Evolutionary conservation across 2,888 invertebrate genomes (phyloP), one percentile per base, ranked within the genome.

Genomic region (Heteropelma amictum): DNA sequence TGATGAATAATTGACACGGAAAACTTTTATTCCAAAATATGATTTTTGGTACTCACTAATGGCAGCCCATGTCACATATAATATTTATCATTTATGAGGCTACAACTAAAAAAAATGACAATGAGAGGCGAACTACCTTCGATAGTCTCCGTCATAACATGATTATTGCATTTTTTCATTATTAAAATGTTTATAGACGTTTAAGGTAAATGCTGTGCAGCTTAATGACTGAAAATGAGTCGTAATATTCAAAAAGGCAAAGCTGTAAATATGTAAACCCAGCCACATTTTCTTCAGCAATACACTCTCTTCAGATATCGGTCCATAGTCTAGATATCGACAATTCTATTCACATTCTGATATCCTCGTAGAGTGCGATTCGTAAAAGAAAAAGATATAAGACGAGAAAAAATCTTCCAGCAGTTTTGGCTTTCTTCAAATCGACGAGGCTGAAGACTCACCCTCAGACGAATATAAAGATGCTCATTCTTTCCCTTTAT

Each of bases 391-490:
- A 12, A 28, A 35, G 17, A 65, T 65, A 14, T 42, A 14, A 33
- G 10, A 56, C 42, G 21, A 61, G 12, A 42, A 51, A 53, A 49
- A 68, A 23, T 12, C 3, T 26, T 26, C 8, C 10, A 23, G 53
- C 33, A 7, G 33, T 35, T 10, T n/a, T 8, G 28, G 33, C 51
- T 35, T 54, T 58, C 54, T 61, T 6, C 17, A 49, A 23, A n/a
- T 19, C 45, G 45, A 42, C 58, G 58, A 53, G 49, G 58, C 21
- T 26, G 40, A 30, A 40, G 56, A 60, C 19, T 26, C 33, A 51
- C 28, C 33, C 51, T 51, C 51, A 33, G 68, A 51, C 61, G 67
- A 67, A 49, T 72, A 64, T 74, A 69, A 75, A 54, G 75, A 75
- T 38, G 45, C 54, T 74, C 42, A 30, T 42, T 56, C 56, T 63